Evolutionary conservation across 1,140 invertebrate genomes (phyloP).

Genomic region (Hormaphis cornu): DNA sequence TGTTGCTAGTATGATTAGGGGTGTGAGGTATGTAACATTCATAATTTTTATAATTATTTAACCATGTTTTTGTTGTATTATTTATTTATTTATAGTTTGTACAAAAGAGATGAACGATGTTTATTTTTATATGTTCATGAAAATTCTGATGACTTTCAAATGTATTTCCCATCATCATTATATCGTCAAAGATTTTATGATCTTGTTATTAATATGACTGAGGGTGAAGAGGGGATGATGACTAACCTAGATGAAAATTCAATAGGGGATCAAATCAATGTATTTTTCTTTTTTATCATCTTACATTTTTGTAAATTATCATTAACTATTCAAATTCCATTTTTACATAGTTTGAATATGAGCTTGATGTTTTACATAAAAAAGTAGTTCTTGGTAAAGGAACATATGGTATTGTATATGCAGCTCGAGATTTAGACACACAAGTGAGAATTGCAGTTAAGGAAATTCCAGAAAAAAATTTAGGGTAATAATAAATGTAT

Average conservation of each 20-base stretch:
- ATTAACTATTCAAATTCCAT: too few species aligned
- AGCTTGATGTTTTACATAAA: slow-evolving; percentile 81
- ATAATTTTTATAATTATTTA: not conserved
- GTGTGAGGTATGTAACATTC: slow-evolving; percentile 58
- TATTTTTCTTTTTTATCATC: slow-evolving; percentile 39
- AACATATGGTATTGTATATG: slow-evolving; percentile 92
- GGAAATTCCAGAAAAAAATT: slow-evolving; percentile 92
- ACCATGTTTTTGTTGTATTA: not conserved
- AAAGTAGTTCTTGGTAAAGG: slow-evolving; percentile 86
- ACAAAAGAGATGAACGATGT: slow-evolving; percentile 90
- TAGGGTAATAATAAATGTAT: slow-evolving; percentile 57
- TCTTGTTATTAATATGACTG: slow-evolving; percentile 70
- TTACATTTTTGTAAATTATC: not conserved
- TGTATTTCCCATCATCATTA: slow-evolving; percentile 84
- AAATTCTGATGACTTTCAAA: slow-evolving; percentile 98
- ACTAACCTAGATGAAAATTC: slow-evolving; percentile 68
- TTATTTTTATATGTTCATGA: slow-evolving; percentile 96
- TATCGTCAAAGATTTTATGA: slow-evolving; percentile 77
- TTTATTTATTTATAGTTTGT: slow-evolving; percentile 54
- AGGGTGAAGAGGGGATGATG: slow-evolving; percentile 73
- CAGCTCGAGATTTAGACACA: slow-evolving; percentile 86
- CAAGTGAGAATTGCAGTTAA: slow-evolving; percentile 96
- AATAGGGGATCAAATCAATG: slow-evolving; percentile 59
- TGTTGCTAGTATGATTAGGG: slow-evolving; percentile 80
- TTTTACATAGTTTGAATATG: slow-evolving; percentile 83